phyloP scores from a whole-genome alignment of 1,140 invertebrate genomes.

The Cardiocondyla obscurior region DNA sequence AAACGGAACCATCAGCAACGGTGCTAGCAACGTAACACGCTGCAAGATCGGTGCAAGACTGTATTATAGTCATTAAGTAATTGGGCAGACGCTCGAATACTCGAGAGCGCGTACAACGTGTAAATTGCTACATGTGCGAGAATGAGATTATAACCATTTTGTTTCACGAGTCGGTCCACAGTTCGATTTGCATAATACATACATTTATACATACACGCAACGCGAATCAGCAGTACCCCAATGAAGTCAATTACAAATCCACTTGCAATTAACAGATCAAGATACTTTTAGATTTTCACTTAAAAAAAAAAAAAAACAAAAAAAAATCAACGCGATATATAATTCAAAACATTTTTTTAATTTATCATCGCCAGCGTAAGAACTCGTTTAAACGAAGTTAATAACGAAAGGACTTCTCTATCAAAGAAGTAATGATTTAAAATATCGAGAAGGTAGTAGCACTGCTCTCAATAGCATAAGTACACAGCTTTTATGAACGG shows the following conservation, averaged over 20 bases:
- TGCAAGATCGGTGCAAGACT: background rate
- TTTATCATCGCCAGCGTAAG: too few species aligned
- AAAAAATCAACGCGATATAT: too few species aligned
- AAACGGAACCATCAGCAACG: background rate
- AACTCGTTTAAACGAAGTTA: background rate
- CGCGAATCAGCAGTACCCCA: background rate
- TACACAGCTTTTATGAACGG: conserved; percentile 32
- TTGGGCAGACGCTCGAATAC: conserved; percentile 7
- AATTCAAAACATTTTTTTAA: too few species aligned
- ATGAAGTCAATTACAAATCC: background rate
- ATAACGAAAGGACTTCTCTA: conserved; percentile 2
- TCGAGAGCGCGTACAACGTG: background rate
- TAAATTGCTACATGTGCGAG: conserved; percentile 5
- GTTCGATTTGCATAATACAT: background rate
- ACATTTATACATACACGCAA: background rate
- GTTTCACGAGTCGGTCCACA: background rate
- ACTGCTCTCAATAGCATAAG: background rate
- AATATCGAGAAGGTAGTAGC: background rate
- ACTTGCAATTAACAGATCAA: background rate
- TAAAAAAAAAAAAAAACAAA: too few species aligned
- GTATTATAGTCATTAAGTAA: conserved; percentile 50
- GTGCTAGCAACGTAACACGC: background rate
- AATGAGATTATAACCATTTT: background rate
- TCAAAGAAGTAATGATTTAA: conserved; percentile 1
- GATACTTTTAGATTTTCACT: too few species aligned